Conservation (phyloP, 1,140 invertebrate species). For the Dendroctonus valens region DNA sequence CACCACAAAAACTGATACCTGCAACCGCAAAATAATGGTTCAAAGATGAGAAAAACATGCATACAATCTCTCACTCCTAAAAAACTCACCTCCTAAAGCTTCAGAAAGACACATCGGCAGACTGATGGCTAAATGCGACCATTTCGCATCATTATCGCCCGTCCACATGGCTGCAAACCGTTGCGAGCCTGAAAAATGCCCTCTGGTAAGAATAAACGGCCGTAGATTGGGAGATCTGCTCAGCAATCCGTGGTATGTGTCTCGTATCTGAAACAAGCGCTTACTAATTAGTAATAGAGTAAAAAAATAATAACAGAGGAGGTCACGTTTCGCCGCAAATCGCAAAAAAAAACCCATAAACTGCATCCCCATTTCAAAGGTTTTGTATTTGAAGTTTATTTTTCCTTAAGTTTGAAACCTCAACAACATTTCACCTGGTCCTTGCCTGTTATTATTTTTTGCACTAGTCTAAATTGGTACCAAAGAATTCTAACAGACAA, state of each 20-base stretch:
- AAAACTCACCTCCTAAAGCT: constrained; percentile 76
- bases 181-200: constrained; percentile 91
- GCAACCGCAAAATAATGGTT: not conserved
- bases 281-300: not conserved
- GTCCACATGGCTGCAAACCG: constrained; percentile 94
- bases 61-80: no score
- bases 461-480: no score
- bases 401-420: no score
- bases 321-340: no score
- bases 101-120: constrained; percentile 94
- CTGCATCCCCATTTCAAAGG: no score
- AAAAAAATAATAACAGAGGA: no score
- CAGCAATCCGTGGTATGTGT: constrained; percentile 78
- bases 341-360: no score
- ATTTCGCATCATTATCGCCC: constrained; percentile 95
- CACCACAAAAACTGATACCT: constrained; percentile 87
- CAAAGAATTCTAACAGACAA: no score
- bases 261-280: constrained; percentile 54
- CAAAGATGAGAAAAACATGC: no score
- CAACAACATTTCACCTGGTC: no score
- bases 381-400: no score
- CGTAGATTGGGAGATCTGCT: constrained; percentile 68
- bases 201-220: constrained; percentile 90
- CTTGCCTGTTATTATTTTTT: no score
- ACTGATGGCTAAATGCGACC: constrained; percentile 84